Conservation (phyloP, 2,113 vertebrate genomes). For the Cryptomyrus ogoouensis region DNA sequence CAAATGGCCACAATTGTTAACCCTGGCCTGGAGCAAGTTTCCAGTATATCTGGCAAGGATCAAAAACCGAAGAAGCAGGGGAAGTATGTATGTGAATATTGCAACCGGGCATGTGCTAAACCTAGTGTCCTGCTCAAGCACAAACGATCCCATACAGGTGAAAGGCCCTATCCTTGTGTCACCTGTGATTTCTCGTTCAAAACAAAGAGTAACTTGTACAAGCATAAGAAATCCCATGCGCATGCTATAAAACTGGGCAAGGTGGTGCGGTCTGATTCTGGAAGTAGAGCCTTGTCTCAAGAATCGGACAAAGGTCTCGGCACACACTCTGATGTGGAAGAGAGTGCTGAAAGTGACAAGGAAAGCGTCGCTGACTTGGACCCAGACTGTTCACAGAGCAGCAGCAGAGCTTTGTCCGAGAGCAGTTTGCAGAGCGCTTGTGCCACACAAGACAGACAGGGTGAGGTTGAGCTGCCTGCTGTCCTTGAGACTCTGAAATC, state of each 20-base stretch:
- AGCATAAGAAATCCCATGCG: conserved; percentile 99
- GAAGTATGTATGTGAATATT: conserved; percentile 94
- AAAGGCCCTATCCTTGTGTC: conserved; percentile 91
- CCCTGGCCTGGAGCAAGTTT: conserved; percentile 76
- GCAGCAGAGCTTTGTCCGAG: conserved; percentile 62
- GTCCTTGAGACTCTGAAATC: conserved; percentile 56
- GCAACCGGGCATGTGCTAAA: conserved; percentile 88
- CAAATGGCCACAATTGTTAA: conserved; percentile 76
- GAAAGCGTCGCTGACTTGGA: conserved; percentile 76
- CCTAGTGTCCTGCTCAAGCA: conserved; percentile 96
- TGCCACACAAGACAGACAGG: conserved; percentile 49
- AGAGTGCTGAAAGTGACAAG: conserved; percentile 89
- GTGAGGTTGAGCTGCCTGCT: conserved; percentile 39
- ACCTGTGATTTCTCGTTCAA: conserved; percentile 99
- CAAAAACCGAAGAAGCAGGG: conserved; percentile 96
- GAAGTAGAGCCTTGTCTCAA: conserved; percentile 72
- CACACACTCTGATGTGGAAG: conserved; percentile 83
- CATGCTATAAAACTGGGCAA: conserved; percentile 94
- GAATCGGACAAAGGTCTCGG: conserved; percentile 85
- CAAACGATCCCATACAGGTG: conserved; percentile 94
- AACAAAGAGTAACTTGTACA: conserved; percentile 98
- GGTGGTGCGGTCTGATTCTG: conserved; percentile 76
- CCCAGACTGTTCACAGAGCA: conserved; percentile 68
- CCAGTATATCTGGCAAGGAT: conserved; percentile 77
- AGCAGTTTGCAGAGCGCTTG: conserved; percentile 54